phyloP scores from a whole-genome alignment of 2,888 invertebrate species.

The Platycheirus albimanus region DNA sequence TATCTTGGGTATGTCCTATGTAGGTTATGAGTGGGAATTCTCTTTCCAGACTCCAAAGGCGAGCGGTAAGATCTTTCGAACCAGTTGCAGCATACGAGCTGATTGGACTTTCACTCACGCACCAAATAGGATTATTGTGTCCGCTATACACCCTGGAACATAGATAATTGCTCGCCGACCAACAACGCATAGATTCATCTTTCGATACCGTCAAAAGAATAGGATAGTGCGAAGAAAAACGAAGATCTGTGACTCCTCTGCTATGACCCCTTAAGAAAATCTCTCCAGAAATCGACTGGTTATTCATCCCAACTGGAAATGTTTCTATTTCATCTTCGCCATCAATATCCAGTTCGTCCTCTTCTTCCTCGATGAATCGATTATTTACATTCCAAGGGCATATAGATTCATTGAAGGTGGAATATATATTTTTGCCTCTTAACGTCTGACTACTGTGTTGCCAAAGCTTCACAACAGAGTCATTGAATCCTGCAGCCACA shows the following conservation, averaged over 20 bases:
- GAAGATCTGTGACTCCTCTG: conserved; percentile 86
- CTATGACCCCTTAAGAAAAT: conserved; percentile 88
- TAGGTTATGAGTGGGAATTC: conserved; percentile 92
- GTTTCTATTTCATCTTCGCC: conserved; percentile 64
- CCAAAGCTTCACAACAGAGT: conserved; percentile 81
- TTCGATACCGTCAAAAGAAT: conserved; percentile 88
- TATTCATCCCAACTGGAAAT: conserved; percentile 78
- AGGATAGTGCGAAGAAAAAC: conserved; percentile 85
- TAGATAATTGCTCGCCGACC: conserved; percentile 87
- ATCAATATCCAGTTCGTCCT: conserved; percentile 75
- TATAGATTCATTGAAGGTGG: conserved; percentile 75
- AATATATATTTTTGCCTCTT: conserved; percentile 80
- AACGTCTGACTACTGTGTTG: conserved; percentile 80
- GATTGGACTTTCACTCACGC: conserved; percentile 88
- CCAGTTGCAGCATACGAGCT: conserved; percentile 94
- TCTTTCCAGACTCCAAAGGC: conserved; percentile 92
- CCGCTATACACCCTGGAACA: conserved; percentile 88
- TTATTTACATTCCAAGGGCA: conserved; percentile 81
- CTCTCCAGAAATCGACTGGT: conserved; percentile 84
- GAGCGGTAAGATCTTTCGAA: conserved; percentile 92
- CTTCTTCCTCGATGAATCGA: conserved; percentile 75
- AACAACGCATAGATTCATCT: conserved; percentile 90
- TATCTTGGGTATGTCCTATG: conserved; percentile 94
- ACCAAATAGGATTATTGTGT: conserved; percentile 95
- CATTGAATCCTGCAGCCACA: conserved; percentile 81